These are phyloP conservation scores for Ptilonorhynchus violaceus DNA, from an alignment of 2,113 vertebrate species.

Conservation along the genomic window DNA sequence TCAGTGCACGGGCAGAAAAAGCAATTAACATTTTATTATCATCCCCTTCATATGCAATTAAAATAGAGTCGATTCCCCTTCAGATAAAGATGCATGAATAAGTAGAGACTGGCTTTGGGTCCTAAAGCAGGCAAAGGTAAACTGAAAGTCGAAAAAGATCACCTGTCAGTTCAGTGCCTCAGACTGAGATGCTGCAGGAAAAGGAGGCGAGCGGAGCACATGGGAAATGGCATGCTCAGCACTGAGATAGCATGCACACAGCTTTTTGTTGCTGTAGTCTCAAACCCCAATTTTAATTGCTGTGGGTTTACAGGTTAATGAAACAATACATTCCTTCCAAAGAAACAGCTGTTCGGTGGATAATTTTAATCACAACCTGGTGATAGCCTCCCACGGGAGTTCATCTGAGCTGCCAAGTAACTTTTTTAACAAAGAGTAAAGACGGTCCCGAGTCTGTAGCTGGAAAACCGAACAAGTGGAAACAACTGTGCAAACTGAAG, in stretches of 20 bases:
- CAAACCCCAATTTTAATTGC: background rate
- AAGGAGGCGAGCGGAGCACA: background rate
- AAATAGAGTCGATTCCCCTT: slow-evolving; percentile 31
- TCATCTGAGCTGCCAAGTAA: background rate
- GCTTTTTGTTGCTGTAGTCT: background rate
- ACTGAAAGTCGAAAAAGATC: slow-evolving; percentile 1
- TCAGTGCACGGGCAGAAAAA: slow-evolving; percentile 37
- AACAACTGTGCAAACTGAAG: background rate
- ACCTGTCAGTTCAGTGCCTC: background rate
- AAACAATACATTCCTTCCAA: background rate
- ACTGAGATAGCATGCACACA: background rate
- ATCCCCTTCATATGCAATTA: slow-evolving; percentile 14
- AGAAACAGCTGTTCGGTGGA: slow-evolving; percentile 15
- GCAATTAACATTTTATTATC: slow-evolving; percentile 60
- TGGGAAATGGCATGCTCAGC: background rate
- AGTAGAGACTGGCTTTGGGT: slow-evolving; percentile 10
- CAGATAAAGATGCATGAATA: slow-evolving; percentile 47
- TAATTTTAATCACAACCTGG: slow-evolving; percentile 12
- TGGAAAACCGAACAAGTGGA: background rate
- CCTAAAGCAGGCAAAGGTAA: slow-evolving; percentile 10
- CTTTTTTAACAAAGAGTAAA: background rate
- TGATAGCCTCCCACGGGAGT: background rate
- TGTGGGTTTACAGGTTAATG: slow-evolving; percentile 1
- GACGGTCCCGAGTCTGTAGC: background rate
- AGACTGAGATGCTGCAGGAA: background rate